These are phyloP conservation scores for Ectropis crepuscularia DNA, from an alignment of 2,888 invertebrate species.

Conservation along the genomic window DNA sequence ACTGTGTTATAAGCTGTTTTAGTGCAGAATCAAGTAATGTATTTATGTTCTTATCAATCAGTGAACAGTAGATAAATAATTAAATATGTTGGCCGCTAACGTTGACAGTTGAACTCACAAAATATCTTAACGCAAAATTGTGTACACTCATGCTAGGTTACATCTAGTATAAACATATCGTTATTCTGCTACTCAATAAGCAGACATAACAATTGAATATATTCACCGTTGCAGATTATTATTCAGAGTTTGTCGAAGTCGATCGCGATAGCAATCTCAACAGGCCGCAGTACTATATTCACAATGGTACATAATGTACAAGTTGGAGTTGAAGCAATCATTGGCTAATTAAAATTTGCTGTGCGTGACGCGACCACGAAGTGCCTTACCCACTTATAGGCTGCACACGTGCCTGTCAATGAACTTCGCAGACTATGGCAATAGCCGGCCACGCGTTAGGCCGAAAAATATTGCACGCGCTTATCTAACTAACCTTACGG, in stretches of 20 bases:
- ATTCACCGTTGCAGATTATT: conserved; percentile 61
- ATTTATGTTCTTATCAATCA: too few relatives aligned
- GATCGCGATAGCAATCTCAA: conserved; percentile 68
- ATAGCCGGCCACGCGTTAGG: conserved; percentile 62
- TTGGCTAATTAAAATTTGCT: conserved; percentile 81
- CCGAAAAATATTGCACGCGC: conserved; percentile 48
- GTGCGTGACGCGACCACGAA: conserved; percentile 78
- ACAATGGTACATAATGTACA: conserved; percentile 64
- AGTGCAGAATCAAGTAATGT: too few relatives aligned
- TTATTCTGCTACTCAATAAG: conserved; percentile 17
- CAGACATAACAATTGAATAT: conserved; percentile 32
- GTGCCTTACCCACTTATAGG: conserved; percentile 75
- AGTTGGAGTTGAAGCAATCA: conserved; percentile 72
- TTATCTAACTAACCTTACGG: conserved; percentile 31
- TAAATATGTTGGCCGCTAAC: too few relatives aligned
- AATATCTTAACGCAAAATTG: too few relatives aligned
- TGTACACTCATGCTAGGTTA: too few relatives aligned
- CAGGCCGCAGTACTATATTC: conserved; percentile 58
- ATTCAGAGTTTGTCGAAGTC: conserved; percentile 63
- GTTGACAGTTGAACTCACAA: too few relatives aligned
- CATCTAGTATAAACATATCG: too few relatives aligned
- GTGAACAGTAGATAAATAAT: too few relatives aligned
- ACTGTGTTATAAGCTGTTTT: too few relatives aligned
- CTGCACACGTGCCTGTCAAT: conserved; percentile 83
- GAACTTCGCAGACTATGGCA: conserved; percentile 75